Conservation (phyloP, 92 coral and sea anemone species). For the Parazoanthus darwini region DNA sequence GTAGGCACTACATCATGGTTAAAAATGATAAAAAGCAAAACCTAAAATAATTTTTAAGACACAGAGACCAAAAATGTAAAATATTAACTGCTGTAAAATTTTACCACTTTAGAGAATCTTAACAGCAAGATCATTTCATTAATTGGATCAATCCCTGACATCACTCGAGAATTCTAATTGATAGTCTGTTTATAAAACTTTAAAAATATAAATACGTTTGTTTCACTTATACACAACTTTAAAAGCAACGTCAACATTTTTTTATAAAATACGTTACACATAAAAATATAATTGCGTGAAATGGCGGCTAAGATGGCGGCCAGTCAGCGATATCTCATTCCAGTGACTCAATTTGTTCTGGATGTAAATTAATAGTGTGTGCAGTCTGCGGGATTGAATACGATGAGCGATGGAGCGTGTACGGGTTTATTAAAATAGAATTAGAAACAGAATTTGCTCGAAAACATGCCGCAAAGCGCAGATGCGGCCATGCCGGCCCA, state of each 20-base stretch:
- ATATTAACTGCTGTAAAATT: not conserved
- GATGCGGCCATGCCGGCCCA: not conserved
- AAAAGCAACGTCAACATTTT: no score
- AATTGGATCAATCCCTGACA: not conserved
- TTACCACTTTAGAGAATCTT: not conserved
- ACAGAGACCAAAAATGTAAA: not conserved
- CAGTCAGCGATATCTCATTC: not conserved
- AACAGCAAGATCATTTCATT: slow-evolving; percentile 14
- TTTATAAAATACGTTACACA: not conserved
- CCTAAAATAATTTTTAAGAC: not conserved
- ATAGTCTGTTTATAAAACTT: not conserved
- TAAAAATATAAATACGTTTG: not conserved
- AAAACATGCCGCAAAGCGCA: not conserved
- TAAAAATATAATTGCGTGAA: slow-evolving; percentile 10
- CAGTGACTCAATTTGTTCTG: not conserved
- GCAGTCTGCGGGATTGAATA: not conserved
- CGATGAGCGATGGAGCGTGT: not conserved
- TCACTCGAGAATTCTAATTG: not conserved
- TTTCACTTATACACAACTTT: not conserved
- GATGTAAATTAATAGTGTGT: no score
- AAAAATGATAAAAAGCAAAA: slow-evolving; percentile 16
- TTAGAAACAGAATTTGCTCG: not conserved
- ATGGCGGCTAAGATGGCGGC: slow-evolving; percentile 32
- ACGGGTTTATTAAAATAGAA: not conserved
- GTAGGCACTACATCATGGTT: not conserved